Evolutionary conservation across 2,888 invertebrate genomes (phyloP).

Genomic region (Microctonus aethiopoides): DNA sequence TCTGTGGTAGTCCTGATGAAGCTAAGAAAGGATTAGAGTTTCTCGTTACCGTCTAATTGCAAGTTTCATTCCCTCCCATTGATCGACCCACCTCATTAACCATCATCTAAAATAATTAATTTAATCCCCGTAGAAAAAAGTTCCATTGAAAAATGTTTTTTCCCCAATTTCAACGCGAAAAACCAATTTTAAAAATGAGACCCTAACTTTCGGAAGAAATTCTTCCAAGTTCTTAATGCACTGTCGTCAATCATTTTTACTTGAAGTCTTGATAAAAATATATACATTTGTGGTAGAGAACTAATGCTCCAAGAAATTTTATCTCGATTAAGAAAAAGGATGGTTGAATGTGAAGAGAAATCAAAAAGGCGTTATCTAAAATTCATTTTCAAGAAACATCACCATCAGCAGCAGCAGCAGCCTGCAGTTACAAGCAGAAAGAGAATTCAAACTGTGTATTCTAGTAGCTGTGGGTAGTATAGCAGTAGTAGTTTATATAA

Average conservation of each 20-base stretch:
- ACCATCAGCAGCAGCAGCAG: background rate
- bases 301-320: background rate
- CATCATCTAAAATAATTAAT: no score
- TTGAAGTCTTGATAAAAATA: background rate
- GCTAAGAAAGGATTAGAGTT: background rate
- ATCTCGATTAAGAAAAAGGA: background rate
- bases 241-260: background rate
- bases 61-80: background rate
- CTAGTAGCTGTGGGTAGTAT: no score
- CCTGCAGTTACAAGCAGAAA: no score
- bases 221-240: no score
- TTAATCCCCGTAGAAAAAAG: no score
- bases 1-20: background rate
- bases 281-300: background rate
- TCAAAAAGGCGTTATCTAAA: conserved; percentile 37
- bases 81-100: background rate
- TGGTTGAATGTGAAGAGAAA: conserved; percentile 14
- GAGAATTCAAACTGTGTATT: background rate
- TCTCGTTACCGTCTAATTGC: background rate
- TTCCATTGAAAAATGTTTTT: no score
- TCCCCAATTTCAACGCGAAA: no score
- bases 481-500: conserved; percentile 2
- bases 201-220: no score
- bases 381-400: background rate
- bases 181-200: no score